Percentiles rank a stretch among this genome's conserved stretches.
These are phyloP conservation scores for Exephanes ischioxanthus DNA, from an alignment of 2,888 invertebrate species.

Conservation along the genomic window DNA sequence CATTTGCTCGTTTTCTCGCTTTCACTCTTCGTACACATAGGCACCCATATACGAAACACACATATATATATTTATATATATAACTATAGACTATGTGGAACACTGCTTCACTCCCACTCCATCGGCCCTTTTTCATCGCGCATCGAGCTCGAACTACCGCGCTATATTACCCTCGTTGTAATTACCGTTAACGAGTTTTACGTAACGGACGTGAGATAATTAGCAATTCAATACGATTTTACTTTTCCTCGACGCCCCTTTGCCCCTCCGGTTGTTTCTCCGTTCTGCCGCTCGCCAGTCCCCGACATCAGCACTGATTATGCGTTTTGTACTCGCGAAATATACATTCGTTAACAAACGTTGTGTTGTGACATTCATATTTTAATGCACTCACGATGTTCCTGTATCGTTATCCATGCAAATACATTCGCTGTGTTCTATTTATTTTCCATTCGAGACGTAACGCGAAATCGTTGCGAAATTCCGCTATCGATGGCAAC, in stretches of 20 bases:
- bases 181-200: constrained; percentile 71
- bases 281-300: constrained; percentile 30
- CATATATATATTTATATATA: not conserved
- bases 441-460: not conserved
- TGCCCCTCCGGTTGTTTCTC: constrained; percentile 34
- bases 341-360: constrained; percentile 9
- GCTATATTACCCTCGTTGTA: constrained; percentile 68
- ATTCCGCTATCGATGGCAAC: not conserved
- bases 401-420: not conserved
- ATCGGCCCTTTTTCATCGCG: constrained; percentile 45
- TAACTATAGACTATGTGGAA: constrained; percentile 39
- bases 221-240: constrained; percentile 70
- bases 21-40: constrained; percentile 28
- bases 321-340: constrained; percentile 5
- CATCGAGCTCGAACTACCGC: constrained; percentile 53
- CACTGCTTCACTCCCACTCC: constrained; percentile 32
- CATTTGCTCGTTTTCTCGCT: constrained; percentile 8
- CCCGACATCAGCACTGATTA: constrained; percentile 1
- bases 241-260: constrained; percentile 66
- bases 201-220: constrained; percentile 70
- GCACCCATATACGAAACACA: not conserved
- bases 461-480: not conserved
- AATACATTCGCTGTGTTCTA: not conserved
- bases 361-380: not conserved
- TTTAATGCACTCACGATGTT: not conserved